Conservation (phyloP, 2,113 vertebrate genomes). For the Dromas ardeola region DNA sequence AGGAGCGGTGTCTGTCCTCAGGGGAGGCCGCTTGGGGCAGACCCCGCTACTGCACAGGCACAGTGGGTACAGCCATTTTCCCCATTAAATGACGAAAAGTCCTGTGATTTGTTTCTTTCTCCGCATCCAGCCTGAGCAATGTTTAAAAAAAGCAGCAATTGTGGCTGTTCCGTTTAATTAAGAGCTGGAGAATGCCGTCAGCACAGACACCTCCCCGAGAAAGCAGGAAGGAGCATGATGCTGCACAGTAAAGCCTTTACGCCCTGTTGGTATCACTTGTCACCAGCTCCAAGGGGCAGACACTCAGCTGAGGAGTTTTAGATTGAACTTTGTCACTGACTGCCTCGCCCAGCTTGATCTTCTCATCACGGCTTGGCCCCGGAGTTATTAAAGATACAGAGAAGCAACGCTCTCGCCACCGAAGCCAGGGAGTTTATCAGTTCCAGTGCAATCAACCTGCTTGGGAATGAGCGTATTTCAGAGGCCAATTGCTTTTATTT, state of each 20-base stretch:
- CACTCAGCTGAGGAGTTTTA: background rate
- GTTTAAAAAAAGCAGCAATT: background rate
- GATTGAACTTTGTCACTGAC: background rate
- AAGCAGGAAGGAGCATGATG: accelerated
- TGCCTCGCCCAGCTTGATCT: background rate
- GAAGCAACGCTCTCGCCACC: background rate
- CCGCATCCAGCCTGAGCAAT: background rate
- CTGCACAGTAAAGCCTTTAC: background rate
- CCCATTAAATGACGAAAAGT: background rate
- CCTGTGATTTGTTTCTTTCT: background rate
- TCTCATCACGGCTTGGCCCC: background rate
- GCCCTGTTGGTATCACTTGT: accelerated
- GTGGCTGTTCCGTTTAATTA: background rate
- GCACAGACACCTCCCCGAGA: accelerated
- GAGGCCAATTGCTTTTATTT: background rate
- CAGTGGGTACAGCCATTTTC: background rate
- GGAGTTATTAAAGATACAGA: background rate
- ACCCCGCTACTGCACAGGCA: too few species aligned
- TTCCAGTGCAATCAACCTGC: accelerated
- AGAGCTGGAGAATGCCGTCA: background rate
- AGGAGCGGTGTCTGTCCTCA: accelerated
- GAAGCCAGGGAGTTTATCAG: background rate
- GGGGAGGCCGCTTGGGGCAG: background rate
- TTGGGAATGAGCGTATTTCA: background rate
- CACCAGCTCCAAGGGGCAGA: background rate